A percentile compares a stretch with the other conserved stretches of the same genome.
These are phyloP conservation scores for Halichondria panicea DNA, from an alignment of 37 sponge, comb jelly and placozoan species.

Conservation along the genomic window DNA sequence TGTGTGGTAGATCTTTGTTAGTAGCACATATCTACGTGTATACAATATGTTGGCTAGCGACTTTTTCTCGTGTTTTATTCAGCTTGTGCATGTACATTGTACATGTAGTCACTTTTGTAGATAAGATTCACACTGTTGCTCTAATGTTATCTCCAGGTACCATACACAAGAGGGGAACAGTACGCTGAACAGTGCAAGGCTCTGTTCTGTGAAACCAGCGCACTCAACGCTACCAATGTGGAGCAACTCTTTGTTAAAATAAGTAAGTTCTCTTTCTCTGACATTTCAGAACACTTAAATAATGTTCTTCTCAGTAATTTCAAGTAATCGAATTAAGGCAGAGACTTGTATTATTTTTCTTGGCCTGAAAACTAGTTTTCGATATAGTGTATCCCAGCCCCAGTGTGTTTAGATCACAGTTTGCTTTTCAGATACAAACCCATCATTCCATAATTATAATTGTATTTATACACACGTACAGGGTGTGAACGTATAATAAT, in stretches of 20 bases:
- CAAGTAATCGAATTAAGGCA: no score
- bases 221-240: constrained; percentile 74
- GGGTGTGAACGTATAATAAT: background rate
- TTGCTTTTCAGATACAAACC: background rate
- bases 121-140: background rate
- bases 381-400: no score
- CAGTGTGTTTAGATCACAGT: background rate
- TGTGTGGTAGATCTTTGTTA: no score
- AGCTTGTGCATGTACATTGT: background rate
- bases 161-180: constrained; percentile 45
- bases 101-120: background rate
- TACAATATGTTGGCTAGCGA: background rate
- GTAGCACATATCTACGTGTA: background rate
- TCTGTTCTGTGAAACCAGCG: constrained; percentile 86
- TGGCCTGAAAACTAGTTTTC: no score
- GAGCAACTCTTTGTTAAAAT: constrained; percentile 77
- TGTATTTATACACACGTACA: background rate
- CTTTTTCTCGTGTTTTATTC: background rate
- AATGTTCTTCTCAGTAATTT: no score
- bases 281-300: no score
- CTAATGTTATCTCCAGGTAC: constrained; percentile 28
- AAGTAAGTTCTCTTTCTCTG: constrained; percentile 49
- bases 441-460: background rate
- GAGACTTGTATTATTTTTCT: background rate
- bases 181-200: constrained; percentile 67